Percentiles rank a stretch among this genome's conserved stretches.
Conservation (phyloP, 2,113 vertebrate species). For the Narcine bancroftii region DNA sequence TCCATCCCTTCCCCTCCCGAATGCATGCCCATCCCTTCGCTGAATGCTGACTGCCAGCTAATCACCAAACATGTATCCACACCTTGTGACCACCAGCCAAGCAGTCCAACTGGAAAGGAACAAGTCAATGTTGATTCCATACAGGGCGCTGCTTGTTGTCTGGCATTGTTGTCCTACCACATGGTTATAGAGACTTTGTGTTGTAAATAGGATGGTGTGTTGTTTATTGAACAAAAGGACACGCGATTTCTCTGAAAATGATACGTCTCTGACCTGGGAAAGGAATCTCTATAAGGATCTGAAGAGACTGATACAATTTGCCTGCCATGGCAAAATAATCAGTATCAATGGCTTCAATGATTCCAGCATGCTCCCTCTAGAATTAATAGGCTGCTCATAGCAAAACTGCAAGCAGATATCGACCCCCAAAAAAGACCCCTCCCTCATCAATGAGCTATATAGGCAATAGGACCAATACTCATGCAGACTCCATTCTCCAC, state of each 20-base stretch:
- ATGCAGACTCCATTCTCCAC: no score
- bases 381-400: background rate
- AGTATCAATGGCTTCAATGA: background rate
- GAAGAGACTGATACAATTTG: background rate
- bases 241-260: background rate
- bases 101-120: background rate
- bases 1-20: background rate
- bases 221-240: background rate
- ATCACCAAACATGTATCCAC: no score
- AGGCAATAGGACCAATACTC: background rate
- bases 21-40: background rate
- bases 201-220: background rate
- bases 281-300: no score
- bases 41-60: no score
- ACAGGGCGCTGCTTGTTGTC: background rate
- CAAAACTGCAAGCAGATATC: background rate
- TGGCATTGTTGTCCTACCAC: background rate
- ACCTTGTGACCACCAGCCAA: background rate
- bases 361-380: background rate
- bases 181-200: background rate
- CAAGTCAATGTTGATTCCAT: background rate
- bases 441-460: background rate
- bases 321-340: background rate
- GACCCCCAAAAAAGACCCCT: background rate
- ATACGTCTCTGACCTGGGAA: no score